These are phyloP conservation scores for Hydractinia echinata DNA, from an alignment of 30 jellyfish, hydroid and myxozoan genomes.

Conservation along the genomic window DNA sequence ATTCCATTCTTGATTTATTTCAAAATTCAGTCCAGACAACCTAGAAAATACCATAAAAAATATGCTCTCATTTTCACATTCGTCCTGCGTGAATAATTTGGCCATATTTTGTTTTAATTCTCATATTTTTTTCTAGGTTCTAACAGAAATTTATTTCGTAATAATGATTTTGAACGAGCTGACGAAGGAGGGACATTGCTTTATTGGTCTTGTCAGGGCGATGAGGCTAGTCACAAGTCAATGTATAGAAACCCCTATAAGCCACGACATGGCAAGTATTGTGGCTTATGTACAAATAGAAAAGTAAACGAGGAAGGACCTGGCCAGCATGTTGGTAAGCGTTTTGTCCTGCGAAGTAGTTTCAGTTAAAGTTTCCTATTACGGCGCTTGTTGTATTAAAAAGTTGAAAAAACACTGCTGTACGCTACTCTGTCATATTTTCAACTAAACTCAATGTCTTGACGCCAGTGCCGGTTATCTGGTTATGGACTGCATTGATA, in stretches of 20 bases:
- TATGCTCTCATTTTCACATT: too few species aligned
- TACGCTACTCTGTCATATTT: too few species aligned
- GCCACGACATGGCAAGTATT: constrained; percentile 5
- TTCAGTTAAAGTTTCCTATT: neutral
- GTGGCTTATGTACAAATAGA: constrained; percentile 64
- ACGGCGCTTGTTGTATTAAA: neutral
- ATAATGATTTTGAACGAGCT: neutral
- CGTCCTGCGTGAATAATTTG: neutral
- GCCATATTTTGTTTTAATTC: neutral
- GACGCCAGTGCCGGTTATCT: too few species aligned
- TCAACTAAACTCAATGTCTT: too few species aligned
- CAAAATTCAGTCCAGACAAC: too few species aligned
- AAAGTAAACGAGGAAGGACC: constrained; percentile 76
- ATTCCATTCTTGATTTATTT: too few species aligned
- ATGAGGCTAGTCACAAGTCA: neutral
- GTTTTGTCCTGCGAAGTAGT: neutral
- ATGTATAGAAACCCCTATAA: constrained; percentile 11
- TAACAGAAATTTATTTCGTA: neutral
- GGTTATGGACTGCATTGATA: too few species aligned
- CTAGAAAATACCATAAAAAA: too few species aligned
- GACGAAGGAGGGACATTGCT: neutral
- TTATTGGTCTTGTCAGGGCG: constrained; percentile 14
- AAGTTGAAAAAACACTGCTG: too few species aligned
- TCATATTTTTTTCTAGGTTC: neutral
- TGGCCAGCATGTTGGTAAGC: constrained; percentile 77